Percentiles rank a stretch among this genome's conserved stretches.
Conservation (phyloP, 2,797 vertebrate species). For the Aulostomus chinensis region DNA sequence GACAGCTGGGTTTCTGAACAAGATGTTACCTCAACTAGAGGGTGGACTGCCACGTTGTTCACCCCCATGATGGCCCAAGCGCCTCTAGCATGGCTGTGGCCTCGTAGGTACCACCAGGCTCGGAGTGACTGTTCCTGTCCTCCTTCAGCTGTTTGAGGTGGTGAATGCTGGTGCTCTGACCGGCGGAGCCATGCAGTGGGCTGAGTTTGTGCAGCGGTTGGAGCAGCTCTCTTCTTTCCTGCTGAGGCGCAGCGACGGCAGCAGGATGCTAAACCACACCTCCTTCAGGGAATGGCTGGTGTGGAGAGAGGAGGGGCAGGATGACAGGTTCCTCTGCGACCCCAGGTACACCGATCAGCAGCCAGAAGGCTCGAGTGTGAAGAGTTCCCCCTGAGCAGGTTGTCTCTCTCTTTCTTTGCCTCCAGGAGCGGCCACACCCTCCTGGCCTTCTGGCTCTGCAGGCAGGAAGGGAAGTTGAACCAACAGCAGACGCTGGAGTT, state of each 20-base stretch:
- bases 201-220: slow-evolving; percentile 91
- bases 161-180: slow-evolving; percentile 90
- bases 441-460: slow-evolving; percentile 96
- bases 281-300: slow-evolving; percentile 98
- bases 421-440: slow-evolving; percentile 94
- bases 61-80: no score
- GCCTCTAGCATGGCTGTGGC: no score
- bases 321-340: slow-evolving; percentile 96
- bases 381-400: no score
- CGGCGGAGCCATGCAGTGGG: slow-evolving; percentile 88
- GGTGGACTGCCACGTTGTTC: no score
- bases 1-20: no score
- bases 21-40: no score
- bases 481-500: slow-evolving; percentile 95
- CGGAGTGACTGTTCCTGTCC: background rate
- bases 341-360: slow-evolving; percentile 81
- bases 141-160: slow-evolving; percentile 77
- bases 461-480: slow-evolving; percentile 92
- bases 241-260: slow-evolving; percentile 89
- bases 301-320: slow-evolving; percentile 98
- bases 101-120: no score
- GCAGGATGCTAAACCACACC: slow-evolving; percentile 94
- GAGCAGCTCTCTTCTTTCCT: slow-evolving; percentile 95
- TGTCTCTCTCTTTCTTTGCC: no score
- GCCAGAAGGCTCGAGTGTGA: background rate